Conservation (phyloP, 1,140 invertebrate species). For the Nasonia longicornis region DNA sequence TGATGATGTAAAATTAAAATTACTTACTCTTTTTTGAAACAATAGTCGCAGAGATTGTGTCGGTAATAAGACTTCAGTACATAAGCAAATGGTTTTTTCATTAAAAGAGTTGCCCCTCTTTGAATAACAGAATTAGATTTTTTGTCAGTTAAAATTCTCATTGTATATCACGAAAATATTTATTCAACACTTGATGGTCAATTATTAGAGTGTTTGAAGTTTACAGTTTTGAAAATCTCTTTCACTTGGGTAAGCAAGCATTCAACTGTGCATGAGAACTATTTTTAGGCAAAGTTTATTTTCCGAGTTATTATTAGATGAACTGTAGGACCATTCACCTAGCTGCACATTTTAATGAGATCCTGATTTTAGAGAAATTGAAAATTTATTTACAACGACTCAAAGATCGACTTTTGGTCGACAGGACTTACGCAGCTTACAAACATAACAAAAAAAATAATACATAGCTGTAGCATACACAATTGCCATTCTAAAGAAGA, state of each 20-base stretch:
- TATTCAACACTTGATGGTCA: constrained; percentile 17
- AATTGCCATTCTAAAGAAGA: constrained; percentile 36
- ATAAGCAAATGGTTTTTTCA: constrained; percentile 74
- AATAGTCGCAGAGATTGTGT: constrained; percentile 73
- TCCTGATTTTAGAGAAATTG: constrained; percentile 41
- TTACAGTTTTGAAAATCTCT: constrained; percentile 28
- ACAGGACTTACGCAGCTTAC: constrained; percentile 47
- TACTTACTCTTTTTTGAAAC: constrained; percentile 66
- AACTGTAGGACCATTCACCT: constrained; percentile 32
- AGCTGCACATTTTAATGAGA: constrained; percentile 40
- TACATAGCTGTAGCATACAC: constrained; percentile 45
- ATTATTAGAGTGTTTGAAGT: constrained; percentile 25
- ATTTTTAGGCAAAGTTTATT: constrained; percentile 45
- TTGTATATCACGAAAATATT: constrained; percentile 31
- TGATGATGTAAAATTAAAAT: background rate
- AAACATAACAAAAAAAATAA: constrained; percentile 47
- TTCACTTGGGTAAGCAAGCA: constrained; percentile 24
- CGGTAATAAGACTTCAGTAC: constrained; percentile 71
- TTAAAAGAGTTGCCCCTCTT: constrained; percentile 69
- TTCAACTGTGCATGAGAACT: constrained; percentile 51
- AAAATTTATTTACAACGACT: constrained; percentile 46
- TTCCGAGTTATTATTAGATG: constrained; percentile 46
- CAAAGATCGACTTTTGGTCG: constrained; percentile 45
- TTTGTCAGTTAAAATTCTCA: constrained; percentile 31
- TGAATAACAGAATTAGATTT: constrained; percentile 48